phyloP scores from a whole-genome alignment of 2,113 vertebrate genomes.

The Hylia prasina region DNA sequence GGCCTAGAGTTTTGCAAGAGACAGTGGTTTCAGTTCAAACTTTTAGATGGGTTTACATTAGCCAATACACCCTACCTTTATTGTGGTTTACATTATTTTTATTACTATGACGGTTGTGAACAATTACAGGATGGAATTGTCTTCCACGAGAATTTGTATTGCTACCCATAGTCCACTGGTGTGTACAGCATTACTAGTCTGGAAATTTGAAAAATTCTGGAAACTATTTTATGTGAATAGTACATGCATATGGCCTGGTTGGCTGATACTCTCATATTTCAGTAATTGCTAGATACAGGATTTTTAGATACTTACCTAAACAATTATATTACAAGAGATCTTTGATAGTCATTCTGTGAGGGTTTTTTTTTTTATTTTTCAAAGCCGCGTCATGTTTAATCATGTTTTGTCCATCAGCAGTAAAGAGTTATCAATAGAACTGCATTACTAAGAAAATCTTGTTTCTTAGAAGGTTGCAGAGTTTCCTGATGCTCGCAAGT shows the following conservation, averaged over 20 bases:
- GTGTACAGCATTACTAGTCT: not conserved
- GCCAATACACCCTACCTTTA: not conserved
- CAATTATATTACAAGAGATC: not conserved
- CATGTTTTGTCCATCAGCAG: not conserved
- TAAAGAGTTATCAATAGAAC: not conserved
- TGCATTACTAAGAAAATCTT: not conserved
- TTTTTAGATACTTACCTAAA: not conserved
- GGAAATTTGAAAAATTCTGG: not conserved
- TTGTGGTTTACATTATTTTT: not conserved
- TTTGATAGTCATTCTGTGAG: not conserved
- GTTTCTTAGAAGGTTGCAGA: not conserved
- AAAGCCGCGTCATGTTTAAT: fast-evolving
- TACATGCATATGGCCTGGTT: too few species aligned
- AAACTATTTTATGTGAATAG: not conserved
- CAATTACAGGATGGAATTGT: not conserved
- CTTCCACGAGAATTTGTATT: not conserved
- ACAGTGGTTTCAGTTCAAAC: not conserved
- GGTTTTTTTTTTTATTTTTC: not conserved
- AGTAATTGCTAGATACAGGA: not conserved
- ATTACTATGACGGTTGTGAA: not conserved
- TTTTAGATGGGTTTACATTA: not conserved
- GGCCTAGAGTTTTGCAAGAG: not conserved
- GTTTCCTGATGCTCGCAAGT: not conserved
- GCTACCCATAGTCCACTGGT: not conserved
- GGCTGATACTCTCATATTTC: not conserved